Evolutionary conservation across 2,797 vertebrate species (phyloP).

Genomic region (Aulostomus chinensis): DNA sequence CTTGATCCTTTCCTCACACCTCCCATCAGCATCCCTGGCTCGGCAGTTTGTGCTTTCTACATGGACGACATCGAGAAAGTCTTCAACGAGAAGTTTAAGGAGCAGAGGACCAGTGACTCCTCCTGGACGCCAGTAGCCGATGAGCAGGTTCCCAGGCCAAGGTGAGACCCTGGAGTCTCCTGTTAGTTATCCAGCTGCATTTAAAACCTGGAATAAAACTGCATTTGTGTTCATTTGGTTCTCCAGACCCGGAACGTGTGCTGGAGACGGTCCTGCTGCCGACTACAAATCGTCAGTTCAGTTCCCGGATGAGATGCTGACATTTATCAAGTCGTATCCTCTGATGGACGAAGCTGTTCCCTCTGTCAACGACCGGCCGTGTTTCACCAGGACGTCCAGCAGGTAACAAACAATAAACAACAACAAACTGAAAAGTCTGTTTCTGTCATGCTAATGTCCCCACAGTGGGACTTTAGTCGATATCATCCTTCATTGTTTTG

Average conservation of each 20-base stretch:
- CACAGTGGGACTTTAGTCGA: too few species aligned
- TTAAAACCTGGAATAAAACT: background rate
- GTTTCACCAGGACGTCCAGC: constrained; percentile 91
- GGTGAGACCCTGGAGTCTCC: constrained; percentile 72
- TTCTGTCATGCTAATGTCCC: too few species aligned
- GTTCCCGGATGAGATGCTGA: constrained; percentile 91
- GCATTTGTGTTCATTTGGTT: background rate
- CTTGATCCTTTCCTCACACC: too few species aligned
- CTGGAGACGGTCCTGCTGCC: constrained; percentile 86
- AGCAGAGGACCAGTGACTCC: constrained; percentile 91
- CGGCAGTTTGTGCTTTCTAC: constrained; percentile 92
- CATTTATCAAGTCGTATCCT: constrained; percentile 93
- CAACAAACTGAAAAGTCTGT: too few species aligned
- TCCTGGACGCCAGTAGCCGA: constrained; percentile 93
- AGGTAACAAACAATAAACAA: constrained; percentile 74
- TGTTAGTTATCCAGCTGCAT: too few species aligned
- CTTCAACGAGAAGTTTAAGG: constrained; percentile 93
- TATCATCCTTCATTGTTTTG: too few species aligned
- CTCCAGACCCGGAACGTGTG: constrained; percentile 91
- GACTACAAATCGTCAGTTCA: constrained; percentile 89
- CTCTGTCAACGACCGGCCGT: constrained; percentile 85
- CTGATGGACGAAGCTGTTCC: constrained; percentile 92
- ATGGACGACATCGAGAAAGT: constrained; percentile 95
- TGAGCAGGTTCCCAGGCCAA: constrained; percentile 91
- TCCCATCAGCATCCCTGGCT: constrained; percentile 88